These are phyloP conservation scores for Lumbricus terrestris DNA, from an alignment of 2,888 invertebrate genomes.

Conservation along the genomic window DNA sequence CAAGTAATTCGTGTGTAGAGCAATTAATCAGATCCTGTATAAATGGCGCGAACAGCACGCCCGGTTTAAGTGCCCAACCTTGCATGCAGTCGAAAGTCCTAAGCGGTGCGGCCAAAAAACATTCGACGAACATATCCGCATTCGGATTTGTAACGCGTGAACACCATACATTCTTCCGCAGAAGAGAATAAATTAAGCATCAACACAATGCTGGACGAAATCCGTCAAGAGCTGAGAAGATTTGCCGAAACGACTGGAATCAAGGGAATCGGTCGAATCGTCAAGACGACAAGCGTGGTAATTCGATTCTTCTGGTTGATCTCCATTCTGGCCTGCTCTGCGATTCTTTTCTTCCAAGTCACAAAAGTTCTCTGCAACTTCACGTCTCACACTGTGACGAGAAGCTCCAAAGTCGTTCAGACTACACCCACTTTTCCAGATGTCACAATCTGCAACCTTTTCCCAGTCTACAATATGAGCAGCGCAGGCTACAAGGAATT, in stretches of 20 bases:
- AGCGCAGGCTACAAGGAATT: background rate
- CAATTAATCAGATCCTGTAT: background rate
- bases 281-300: background rate
- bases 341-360: background rate
- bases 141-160: background rate
- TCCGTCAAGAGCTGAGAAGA: slow-evolving; percentile 5
- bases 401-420: background rate
- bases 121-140: background rate
- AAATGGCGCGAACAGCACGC: background rate
- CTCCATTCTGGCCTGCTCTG: background rate
- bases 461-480: background rate
- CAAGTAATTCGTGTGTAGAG: background rate
- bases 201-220: background rate
- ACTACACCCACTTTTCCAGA: background rate
- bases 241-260: slow-evolving; percentile 11
- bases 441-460: slow-evolving; percentile 7
- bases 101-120: background rate
- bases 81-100: too few species aligned
- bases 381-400: background rate
- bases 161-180: background rate
- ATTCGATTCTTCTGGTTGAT: slow-evolving; percentile 12
- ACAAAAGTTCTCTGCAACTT: background rate
- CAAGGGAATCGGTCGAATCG: background rate
- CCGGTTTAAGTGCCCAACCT: too few species aligned
- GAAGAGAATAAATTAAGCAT: too few species aligned